phyloP scores from a whole-genome alignment of 1,140 invertebrate species.

The Cheumatopsyche charites region DNA sequence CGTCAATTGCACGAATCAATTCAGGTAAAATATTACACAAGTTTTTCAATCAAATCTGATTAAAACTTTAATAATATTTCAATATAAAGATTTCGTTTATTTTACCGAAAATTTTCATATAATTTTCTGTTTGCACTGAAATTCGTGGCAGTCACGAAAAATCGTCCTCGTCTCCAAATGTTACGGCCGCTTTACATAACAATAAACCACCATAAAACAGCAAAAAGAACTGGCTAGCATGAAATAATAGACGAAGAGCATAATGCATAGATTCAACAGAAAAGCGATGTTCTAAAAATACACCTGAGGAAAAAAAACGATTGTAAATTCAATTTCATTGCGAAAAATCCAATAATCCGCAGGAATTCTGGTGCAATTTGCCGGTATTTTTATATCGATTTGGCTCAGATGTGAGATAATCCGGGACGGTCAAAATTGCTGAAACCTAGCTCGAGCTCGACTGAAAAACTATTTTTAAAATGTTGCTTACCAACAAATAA shows the following conservation, averaged over 20 bases:
- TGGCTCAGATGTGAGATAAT: slow-evolving; percentile 12
- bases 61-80: no score
- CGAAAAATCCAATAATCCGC: neutral
- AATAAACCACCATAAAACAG: neutral
- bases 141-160: slow-evolving; percentile 25
- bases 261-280: no score
- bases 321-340: neutral
- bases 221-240: no score
- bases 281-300: no score
- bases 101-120: no score
- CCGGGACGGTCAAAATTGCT: slow-evolving; percentile 27
- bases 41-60: no score
- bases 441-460: slow-evolving; percentile 4
- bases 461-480: slow-evolving; percentile 31
- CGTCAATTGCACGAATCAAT: no score
- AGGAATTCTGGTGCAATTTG: slow-evolving; percentile 2
- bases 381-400: slow-evolving; percentile 18
- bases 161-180: slow-evolving; percentile 20
- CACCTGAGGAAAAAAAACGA: no score
- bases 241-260: no score
- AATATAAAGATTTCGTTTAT: slow-evolving; percentile 2
- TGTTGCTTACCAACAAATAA: neutral
- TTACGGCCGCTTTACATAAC: slow-evolving; percentile 14
- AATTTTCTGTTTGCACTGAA: no score
- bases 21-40: no score